A percentile compares a stretch with the other conserved stretches of the same genome.
These are phyloP conservation scores for Sphaeridia pumilis DNA, from an alignment of 2,888 invertebrate species.

Conservation along the genomic window DNA sequence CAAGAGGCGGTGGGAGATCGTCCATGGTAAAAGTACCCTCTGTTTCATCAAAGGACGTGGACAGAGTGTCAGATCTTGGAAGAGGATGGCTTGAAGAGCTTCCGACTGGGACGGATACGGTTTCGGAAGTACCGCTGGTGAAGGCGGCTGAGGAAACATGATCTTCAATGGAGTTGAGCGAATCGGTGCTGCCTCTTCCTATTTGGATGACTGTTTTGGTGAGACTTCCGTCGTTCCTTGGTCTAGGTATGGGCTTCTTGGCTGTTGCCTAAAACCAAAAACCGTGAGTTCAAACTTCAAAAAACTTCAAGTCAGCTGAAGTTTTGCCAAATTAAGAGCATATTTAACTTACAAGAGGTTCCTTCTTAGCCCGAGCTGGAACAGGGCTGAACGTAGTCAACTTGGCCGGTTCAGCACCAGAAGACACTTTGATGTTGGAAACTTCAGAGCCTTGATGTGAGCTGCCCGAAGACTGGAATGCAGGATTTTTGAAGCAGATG, in stretches of 20 bases:
- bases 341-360: no score
- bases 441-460: neutral
- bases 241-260: neutral
- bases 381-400: neutral
- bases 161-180: neutral
- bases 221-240: neutral
- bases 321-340: no score
- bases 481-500: conserved; percentile 22
- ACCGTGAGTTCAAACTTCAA: no score
- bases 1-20: neutral
- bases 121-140: no score
- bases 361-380: no score
- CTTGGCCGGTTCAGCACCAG: neutral
- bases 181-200: neutral
- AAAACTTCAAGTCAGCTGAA: no score
- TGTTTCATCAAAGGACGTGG: no score
- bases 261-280: no score
- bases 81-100: no score
- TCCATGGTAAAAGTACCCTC: no score
- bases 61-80: no score
- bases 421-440: neutral
- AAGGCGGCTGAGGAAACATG: neutral
- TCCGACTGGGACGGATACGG: no score
- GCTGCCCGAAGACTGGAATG: neutral
- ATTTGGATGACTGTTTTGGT: neutral